Evolutionary conservation across 2,113 vertebrate genomes (phyloP).

Genomic region (Gymnobelideus leadbeateri): DNA sequence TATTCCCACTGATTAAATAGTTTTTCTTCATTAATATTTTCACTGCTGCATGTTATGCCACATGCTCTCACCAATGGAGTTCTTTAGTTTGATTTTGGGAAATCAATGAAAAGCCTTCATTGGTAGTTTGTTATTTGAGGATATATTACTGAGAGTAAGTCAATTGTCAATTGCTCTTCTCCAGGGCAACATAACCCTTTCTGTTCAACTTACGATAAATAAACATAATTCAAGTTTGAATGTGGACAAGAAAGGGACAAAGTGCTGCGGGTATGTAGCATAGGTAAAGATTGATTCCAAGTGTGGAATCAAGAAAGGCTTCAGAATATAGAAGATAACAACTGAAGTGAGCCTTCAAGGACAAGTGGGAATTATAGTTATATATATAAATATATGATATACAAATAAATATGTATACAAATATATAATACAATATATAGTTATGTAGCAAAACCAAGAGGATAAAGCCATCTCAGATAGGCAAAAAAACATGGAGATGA

Average conservation of each 20-base stretch:
- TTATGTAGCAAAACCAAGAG: not conserved
- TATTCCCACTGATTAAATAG: not conserved
- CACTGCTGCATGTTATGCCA: not conserved
- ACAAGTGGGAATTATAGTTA: not conserved
- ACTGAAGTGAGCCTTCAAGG: not conserved
- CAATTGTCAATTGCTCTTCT: not conserved
- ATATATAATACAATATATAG: too few relatives aligned
- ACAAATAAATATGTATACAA: too few relatives aligned
- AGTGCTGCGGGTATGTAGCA: not conserved
- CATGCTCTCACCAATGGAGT: not conserved
- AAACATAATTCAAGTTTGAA: not conserved
- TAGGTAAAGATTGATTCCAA: not conserved
- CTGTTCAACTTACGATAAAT: not conserved
- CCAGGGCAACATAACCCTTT: not conserved
- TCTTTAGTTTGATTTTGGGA: not conserved
- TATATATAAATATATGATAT: too few relatives aligned
- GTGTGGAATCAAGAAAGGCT: not conserved
- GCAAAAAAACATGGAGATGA: not conserved
- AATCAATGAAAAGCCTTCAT: not conserved
- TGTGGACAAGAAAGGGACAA: not conserved
- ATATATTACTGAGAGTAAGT: not conserved
- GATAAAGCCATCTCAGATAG: not conserved
- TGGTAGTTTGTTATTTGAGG: not conserved
- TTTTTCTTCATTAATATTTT: not conserved
- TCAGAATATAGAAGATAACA: not conserved